Percentiles rank a stretch among this genome's conserved stretches.
phyloP scores from a whole-genome alignment of 2,797 vertebrate species.

The Nannoperca australis region DNA sequence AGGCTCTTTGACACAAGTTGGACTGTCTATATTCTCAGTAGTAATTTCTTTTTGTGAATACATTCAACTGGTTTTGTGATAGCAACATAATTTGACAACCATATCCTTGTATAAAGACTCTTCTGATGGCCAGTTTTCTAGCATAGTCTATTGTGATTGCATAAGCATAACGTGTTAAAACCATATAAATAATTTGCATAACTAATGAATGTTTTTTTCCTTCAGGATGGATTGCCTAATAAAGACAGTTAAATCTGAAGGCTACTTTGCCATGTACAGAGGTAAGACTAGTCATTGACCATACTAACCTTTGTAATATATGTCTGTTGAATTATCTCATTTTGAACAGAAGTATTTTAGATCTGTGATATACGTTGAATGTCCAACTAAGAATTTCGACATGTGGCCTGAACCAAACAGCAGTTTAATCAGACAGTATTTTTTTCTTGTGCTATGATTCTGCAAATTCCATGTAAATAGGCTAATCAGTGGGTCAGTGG shows the following conservation, averaged over 20 bases:
- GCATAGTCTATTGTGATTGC: background rate
- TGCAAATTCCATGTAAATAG: background rate
- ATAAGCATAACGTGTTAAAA: background rate
- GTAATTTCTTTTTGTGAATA: background rate
- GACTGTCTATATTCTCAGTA: background rate
- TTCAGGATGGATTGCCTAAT: conserved; percentile 90
- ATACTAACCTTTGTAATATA: background rate
- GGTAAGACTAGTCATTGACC: conserved; percentile 75
- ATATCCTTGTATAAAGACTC: background rate
- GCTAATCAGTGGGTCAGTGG: background rate
- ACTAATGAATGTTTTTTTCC: background rate
- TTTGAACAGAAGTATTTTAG: background rate
- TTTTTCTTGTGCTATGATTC: too few relatives aligned
- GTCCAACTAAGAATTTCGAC: background rate
- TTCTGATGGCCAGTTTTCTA: background rate
- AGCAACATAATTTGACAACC: background rate
- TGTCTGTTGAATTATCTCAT: background rate
- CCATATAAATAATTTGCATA: background rate
- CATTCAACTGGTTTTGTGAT: background rate
- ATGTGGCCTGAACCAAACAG: background rate
- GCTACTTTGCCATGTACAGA: conserved; percentile 93
- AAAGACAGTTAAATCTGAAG: conserved; percentile 90
- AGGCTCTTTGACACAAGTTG: background rate
- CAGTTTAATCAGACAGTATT: too few relatives aligned
- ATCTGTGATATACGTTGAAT: background rate